Evolutionary conservation across 2,888 invertebrate genomes (phyloP), one percentile per base, ranked within the genome.

Genomic region (Thysanoteuthis rhombus): DNA sequence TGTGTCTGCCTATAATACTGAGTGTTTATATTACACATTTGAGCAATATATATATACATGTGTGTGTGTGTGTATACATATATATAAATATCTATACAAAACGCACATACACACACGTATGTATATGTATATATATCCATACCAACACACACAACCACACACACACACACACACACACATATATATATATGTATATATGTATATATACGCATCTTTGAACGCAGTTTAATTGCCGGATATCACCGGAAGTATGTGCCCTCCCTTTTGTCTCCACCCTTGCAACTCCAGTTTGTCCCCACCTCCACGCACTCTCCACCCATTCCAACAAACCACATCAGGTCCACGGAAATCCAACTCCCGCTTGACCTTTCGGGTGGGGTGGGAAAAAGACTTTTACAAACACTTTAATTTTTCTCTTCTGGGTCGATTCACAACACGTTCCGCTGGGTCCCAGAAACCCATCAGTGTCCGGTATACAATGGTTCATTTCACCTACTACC

Each of bases 161-260:
- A 52, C 25, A 52, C 25, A 52, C 25, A 52, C 25, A 52, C 25
- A 52, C 25, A 52, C 25, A 52, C 25, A 47, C 22, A 47, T 47
- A 47, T 47, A 47, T 47, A 47, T 47, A 47, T 47, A 47, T 47
- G 22, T 47, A 58, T 58, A 58, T 58, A 58, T 32, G 12, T 58
- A 32, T 58, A 32, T 58, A 10, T 58, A 32, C 75, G 2, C n/a
- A 6, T 6, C 75, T 75, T 75, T 75, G 75, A 75, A n/a, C n/a
- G 75, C 75, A n/a, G 75, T 75, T 75, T 75, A 75, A 75, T 75
- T 75, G n/a, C 75, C 75, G 75, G 75, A 75, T 75, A 75, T 75
- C 75, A 75, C n/a, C n/a, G 75, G n/a, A 75, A n/a, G 75, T n/a
- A 32, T 32, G 10, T n/a, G 12, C 75, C 75, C 75, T 16, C n/a